Conservation (phyloP, 2,113 vertebrate species). For the Odontophorus gujanensis region DNA sequence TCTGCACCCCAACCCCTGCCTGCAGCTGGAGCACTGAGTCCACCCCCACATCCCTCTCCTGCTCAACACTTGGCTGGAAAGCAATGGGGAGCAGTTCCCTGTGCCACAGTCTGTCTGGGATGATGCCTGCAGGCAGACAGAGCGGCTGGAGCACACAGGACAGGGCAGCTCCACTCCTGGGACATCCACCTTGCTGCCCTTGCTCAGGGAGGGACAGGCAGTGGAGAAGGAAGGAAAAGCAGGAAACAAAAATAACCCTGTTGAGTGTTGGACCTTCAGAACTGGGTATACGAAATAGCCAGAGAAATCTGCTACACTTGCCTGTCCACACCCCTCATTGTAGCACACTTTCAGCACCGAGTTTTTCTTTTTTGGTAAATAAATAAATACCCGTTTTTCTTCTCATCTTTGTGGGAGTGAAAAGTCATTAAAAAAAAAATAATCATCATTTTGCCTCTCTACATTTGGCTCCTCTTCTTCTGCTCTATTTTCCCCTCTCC, state of each 20-base stretch:
- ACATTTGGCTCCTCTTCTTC: not conserved
- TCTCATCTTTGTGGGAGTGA: not conserved
- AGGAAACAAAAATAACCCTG: not conserved
- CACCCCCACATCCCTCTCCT: not conserved
- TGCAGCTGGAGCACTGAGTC: not conserved
- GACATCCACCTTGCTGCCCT: not conserved
- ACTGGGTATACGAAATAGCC: not conserved
- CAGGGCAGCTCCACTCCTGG: not conserved
- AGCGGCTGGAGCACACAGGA: not conserved
- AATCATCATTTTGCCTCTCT: not conserved
- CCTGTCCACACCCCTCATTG: not conserved
- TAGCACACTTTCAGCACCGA: not conserved
- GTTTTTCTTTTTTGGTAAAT: not conserved
- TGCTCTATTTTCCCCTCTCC: not conserved
- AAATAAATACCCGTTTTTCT: not conserved
- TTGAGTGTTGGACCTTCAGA: not conserved
- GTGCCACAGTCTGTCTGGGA: not conserved
- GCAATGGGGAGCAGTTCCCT: not conserved
- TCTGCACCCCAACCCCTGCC: not conserved
- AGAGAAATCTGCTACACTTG: not conserved
- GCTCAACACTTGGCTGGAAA: not conserved
- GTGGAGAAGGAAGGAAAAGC: not conserved
- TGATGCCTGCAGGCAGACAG: not conserved
- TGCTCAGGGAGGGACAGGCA: not conserved
- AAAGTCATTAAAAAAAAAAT: not conserved